Evolutionary conservation across 2,797 vertebrate genomes (phyloP).

Genomic region (Paramormyrops hopkinsi): DNA sequence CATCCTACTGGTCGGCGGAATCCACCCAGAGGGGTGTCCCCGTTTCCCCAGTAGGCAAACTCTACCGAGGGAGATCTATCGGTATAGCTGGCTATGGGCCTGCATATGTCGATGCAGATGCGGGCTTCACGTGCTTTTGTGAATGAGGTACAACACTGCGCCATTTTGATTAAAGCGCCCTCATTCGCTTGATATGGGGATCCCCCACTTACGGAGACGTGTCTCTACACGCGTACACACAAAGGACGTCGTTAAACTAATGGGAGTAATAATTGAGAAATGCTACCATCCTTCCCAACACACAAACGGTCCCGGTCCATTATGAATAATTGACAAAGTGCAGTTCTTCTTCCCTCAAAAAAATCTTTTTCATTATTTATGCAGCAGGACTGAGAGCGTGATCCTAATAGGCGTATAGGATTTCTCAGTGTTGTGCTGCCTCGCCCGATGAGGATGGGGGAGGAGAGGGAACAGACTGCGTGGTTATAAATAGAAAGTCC

Average conservation of each 20-base stretch:
- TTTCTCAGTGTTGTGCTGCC: constrained; percentile 37
- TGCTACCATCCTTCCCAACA: background rate
- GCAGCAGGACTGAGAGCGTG: constrained; percentile 27
- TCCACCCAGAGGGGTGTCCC: background rate
- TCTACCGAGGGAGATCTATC: background rate
- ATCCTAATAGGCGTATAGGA: constrained; percentile 39
- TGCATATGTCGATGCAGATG: background rate
- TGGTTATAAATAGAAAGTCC: constrained; percentile 62
- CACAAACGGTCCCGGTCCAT: background rate
- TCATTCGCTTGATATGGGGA: background rate
- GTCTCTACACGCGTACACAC: background rate
- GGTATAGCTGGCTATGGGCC: background rate
- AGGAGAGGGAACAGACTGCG: constrained; percentile 48
- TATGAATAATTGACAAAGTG: constrained; percentile 7
- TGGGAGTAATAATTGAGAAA: background rate
- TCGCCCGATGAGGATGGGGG: constrained; percentile 29
- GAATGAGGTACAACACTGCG: background rate
- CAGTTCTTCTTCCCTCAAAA: constrained; percentile 4
- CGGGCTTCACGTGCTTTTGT: background rate
- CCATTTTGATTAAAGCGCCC: background rate
- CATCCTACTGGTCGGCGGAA: background rate
- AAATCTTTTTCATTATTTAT: constrained; percentile 46
- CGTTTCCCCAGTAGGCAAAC: background rate
- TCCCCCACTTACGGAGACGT: background rate
- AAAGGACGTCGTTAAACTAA: background rate